These are phyloP conservation scores for Phlogophora meticulosa DNA, from an alignment of 2,888 invertebrate genomes.

Conservation along the genomic window DNA sequence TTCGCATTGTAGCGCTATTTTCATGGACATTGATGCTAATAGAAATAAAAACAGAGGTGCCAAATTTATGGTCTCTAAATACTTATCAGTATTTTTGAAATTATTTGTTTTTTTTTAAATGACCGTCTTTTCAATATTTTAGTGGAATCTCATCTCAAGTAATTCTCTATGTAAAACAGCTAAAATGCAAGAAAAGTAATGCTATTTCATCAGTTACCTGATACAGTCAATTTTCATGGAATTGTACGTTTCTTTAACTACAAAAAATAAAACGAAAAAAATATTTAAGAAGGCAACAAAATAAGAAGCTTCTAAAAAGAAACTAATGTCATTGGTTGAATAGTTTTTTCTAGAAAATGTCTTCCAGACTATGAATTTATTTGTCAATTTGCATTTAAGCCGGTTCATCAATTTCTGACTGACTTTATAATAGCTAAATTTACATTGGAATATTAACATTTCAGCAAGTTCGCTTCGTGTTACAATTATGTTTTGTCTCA, in stretches of 20 bases:
- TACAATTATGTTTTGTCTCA: not conserved
- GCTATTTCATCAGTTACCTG: conserved; percentile 22
- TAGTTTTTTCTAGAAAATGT: conserved; percentile 40
- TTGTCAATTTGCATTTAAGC: conserved; percentile 54
- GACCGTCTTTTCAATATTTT: not conserved
- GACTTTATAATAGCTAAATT: conserved; percentile 21
- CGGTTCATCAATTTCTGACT: conserved; percentile 29
- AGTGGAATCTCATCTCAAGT: conserved; percentile 23
- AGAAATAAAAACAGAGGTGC: too few species aligned
- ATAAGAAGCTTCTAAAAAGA: not conserved
- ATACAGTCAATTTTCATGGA: conserved; percentile 32
- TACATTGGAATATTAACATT: conserved; percentile 3
- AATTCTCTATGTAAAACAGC: not conserved
- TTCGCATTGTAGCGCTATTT: too few species aligned
- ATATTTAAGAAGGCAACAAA: not conserved
- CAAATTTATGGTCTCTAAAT: too few species aligned
- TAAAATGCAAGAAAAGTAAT: not conserved
- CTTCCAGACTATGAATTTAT: conserved; percentile 56
- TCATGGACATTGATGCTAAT: too few species aligned
- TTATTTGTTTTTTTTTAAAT: too few species aligned
- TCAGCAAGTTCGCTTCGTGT: not conserved
- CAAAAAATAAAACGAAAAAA: not conserved
- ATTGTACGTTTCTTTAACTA: conserved; percentile 16
- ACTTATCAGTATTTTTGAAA: too few species aligned
- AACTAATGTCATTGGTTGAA: not conserved